Base-by-base conservation (phyloP, 1,140 invertebrate species). In the Drosophila triauraria region DNA sequence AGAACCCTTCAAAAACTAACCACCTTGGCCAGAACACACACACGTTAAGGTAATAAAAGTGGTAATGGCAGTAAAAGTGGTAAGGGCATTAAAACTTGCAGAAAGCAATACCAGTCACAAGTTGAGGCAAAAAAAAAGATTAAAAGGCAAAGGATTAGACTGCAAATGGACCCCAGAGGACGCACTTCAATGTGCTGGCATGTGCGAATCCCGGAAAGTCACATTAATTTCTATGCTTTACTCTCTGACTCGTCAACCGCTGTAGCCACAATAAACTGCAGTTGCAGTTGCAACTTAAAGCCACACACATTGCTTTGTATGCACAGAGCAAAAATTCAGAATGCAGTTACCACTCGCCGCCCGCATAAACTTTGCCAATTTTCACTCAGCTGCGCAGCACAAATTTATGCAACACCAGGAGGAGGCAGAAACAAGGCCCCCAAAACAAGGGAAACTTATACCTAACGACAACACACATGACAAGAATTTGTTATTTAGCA, bases 331-430 rank as follows among this genome's bases (percentile, higher is more conserved):
- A 60, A 68, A 77, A 60, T 67, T 30, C 47, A 56, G 51, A 76
- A 67, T 59, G 47, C 61, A 47, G 1, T 38, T 60, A 12, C n/a
- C 43, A 13, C 12, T 40, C 20, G 2, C 51, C 4, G 57, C 7
- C 69, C 65, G 63, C 60, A 70, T 84, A 90, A 88, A 88, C 78
- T 88, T 88, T 88, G 67, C 51, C 81, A 88, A 88, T 90, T 85
- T 88, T 85, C 85, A 88, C 71, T 80, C 65, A 80, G 75, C 61
- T 88, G 80, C 77, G 67, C 54, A 69, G 47, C 68, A 65, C 68
- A 82, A 86, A 86, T 86, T 86, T 86, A 88, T 88, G 78, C 81
- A 81, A 72, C 81, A 78, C 63, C 27, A 5, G 27, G 27, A 38
- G 30, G 25, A 67, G 51, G 50, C 54, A 47, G 23, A 46, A 59